Evolutionary conservation across 2,113 vertebrate species (phyloP).

Genomic region (Calonectris borealis): DNA sequence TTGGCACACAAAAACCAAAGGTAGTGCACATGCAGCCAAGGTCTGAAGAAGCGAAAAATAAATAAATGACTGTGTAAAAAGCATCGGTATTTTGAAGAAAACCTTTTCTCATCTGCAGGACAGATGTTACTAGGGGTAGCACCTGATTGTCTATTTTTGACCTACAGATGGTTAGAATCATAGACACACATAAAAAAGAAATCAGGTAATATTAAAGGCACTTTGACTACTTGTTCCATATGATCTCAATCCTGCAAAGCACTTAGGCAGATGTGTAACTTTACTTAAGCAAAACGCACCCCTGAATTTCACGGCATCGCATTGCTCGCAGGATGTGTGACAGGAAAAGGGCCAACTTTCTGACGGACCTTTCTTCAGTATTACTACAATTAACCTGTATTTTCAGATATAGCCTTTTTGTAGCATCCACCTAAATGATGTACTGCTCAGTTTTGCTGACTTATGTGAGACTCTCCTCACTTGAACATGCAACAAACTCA

Average conservation of each 20-base stretch:
- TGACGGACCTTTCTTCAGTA: neutral
- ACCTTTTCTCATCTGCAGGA: slow-evolving; percentile 29
- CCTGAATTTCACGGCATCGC: neutral
- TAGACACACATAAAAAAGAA: slow-evolving; percentile 35
- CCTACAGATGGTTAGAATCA: slow-evolving; percentile 54
- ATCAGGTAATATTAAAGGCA: slow-evolving; percentile 59
- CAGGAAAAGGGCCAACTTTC: neutral
- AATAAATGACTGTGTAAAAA: slow-evolving; percentile 10
- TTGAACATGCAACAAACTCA: neutral
- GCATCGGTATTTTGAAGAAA: neutral
- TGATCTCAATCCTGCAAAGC: slow-evolving; percentile 17
- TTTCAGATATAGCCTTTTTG: neutral
- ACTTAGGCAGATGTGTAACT: slow-evolving; percentile 5
- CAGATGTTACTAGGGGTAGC: slow-evolving; percentile 21
- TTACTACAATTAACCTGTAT: neutral
- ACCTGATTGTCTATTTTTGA: slow-evolving; percentile 56
- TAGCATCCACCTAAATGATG: neutral
- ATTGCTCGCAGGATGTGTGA: neutral
- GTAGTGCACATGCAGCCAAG: neutral
- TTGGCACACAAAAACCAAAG: neutral
- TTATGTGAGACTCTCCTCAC: neutral
- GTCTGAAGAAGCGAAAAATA: neutral
- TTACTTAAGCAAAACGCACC: neutral
- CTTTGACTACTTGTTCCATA: slow-evolving; percentile 60
- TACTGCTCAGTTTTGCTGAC: neutral